Percentiles rank a stretch among this genome's conserved stretches.
These are phyloP conservation scores for Molossus molossus DNA, from an alignment of 2,797 vertebrate species.

Conservation along the genomic window DNA sequence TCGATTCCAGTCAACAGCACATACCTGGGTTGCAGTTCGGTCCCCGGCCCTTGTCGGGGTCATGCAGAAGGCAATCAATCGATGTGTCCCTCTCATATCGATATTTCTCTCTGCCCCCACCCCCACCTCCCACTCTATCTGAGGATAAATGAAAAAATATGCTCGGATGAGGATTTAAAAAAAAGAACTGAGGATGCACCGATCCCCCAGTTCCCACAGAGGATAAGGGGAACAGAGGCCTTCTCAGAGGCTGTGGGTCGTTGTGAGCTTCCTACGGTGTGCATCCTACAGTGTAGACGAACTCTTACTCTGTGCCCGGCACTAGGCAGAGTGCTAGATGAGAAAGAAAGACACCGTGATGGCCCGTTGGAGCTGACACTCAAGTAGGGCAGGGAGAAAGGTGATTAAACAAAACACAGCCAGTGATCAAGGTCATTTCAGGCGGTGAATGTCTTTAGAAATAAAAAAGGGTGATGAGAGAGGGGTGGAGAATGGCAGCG, in stretches of 20 bases:
- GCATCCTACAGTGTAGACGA: not conserved
- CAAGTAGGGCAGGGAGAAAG: not conserved
- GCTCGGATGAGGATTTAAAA: no score
- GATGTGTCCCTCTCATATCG: no score
- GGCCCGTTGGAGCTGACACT: not conserved
- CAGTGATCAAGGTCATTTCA: not conserved
- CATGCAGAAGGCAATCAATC: no score
- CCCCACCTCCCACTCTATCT: no score
- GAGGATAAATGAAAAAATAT: no score
- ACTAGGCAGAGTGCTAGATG: not conserved
- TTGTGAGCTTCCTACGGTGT: not conserved
- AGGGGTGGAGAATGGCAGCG: not conserved
- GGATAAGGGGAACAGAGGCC: not conserved
- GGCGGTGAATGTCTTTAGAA: not conserved
- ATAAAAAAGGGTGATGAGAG: not conserved
- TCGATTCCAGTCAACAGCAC: no score
- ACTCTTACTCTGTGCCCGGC: not conserved
- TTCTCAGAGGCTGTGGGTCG: not conserved
- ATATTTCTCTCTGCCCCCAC: no score
- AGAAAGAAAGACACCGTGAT: not conserved
- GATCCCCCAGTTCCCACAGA: not conserved
- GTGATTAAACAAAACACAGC: accelerated
- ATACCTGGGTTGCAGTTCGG: no score
- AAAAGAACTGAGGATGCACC: no score
- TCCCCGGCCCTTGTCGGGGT: no score